These are phyloP conservation scores for Chondrosia reniformis DNA, from an alignment of 37 sponge, comb jelly and placozoan species.

Conservation along the genomic window DNA sequence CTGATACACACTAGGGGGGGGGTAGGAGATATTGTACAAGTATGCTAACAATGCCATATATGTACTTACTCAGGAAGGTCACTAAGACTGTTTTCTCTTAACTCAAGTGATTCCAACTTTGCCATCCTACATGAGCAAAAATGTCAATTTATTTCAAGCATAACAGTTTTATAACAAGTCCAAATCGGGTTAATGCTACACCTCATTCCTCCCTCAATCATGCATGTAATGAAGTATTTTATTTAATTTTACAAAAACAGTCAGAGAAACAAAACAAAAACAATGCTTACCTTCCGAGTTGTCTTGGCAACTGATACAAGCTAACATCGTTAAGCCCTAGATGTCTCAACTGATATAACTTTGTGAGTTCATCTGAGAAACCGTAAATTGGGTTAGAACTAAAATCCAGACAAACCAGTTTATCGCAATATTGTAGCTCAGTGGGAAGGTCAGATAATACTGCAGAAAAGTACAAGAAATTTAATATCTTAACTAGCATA, in stretches of 20 bases:
- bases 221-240: not conserved
- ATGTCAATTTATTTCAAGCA: no score
- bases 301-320: conserved; percentile 45
- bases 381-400: conserved; percentile 44
- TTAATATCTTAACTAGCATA: not conserved
- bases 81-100: conserved; percentile 48
- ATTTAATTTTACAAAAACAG: not conserved
- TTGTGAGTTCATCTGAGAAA: conserved; percentile 34
- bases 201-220: no score
- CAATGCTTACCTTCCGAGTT: conserved; percentile 58
- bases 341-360: conserved; percentile 28
- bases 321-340: conserved; percentile 44
- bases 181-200: no score
- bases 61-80: conserved; percentile 49
- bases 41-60: not conserved
- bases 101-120: conserved; percentile 46
- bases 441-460: conserved; percentile 40
- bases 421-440: conserved; percentile 43
- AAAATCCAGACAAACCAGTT: conserved; percentile 48
- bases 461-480: not conserved
- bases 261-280: not conserved
- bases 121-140: conserved; percentile 45
- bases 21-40: no score
- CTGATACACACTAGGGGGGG: no score
- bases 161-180: no score